Conservation (phyloP, 1,140 invertebrate species). For the Eumeta japonica region DNA sequence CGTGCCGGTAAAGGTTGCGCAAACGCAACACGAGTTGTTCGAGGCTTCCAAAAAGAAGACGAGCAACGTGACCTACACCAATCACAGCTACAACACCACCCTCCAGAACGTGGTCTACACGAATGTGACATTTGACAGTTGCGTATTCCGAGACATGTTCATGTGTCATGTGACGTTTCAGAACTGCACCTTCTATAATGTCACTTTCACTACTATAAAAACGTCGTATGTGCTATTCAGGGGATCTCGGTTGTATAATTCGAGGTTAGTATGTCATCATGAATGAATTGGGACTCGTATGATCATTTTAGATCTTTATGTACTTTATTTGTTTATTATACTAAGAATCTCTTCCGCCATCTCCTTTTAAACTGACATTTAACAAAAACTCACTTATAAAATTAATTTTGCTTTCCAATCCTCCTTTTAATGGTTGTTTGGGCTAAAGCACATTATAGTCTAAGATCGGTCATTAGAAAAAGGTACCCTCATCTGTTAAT, state of each 20-base stretch:
- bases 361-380: too few species aligned
- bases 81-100: constrained; percentile 33
- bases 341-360: too few species aligned
- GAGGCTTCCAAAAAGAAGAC: constrained; percentile 21
- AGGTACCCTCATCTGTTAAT: too few species aligned
- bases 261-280: constrained; percentile 35
- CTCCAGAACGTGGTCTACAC: constrained; percentile 42
- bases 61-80: constrained; percentile 20
- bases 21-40: constrained; percentile 32
- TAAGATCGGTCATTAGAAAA: too few species aligned
- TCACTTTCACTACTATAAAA: constrained; percentile 49
- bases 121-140: constrained; percentile 42
- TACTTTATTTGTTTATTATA: too few species aligned
- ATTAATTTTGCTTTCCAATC: too few species aligned
- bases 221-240: constrained; percentile 46
- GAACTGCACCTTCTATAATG: constrained; percentile 47
- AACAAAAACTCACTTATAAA: too few species aligned
- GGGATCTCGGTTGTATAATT: constrained; percentile 38
- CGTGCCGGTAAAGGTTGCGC: constrained; percentile 31
- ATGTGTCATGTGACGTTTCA: constrained; percentile 51
- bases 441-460: too few species aligned
- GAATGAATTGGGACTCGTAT: too few species aligned
- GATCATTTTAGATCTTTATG: too few species aligned
- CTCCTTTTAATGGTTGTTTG: too few species aligned
- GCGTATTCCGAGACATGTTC: constrained; percentile 47